phyloP scores from a whole-genome alignment of 1,140 invertebrate species.

The Leptinotarsa defecta region DNA sequence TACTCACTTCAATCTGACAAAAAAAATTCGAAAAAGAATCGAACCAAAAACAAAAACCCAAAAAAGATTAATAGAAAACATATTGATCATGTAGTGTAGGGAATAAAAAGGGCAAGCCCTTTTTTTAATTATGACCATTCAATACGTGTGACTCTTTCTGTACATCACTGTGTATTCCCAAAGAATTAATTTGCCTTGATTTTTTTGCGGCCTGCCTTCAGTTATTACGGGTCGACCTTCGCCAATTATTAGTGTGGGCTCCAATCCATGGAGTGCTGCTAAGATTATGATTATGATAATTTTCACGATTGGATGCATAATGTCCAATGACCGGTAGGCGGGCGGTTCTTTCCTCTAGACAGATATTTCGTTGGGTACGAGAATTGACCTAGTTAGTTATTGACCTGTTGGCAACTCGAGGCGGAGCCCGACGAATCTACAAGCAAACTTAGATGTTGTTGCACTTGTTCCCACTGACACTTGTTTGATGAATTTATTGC shows the following conservation, averaged over 20 bases:
- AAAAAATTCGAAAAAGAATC: no score
- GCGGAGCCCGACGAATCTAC: conserved; percentile 42
- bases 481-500: conserved; percentile 31
- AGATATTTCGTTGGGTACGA: conserved; percentile 53
- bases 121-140: no score
- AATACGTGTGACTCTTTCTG: no score
- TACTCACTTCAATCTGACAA: no score
- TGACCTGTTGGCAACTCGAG: conserved; percentile 54
- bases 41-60: no score
- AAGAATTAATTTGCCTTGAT: no score
- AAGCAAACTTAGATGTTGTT: conserved; percentile 11
- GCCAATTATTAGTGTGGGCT: not conserved
- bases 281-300: conserved; percentile 38
- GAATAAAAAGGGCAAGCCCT: no score
- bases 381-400: conserved; percentile 54
- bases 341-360: conserved; percentile 49
- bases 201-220: no score
- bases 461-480: conserved; percentile 7
- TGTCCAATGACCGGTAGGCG: conserved; percentile 53
- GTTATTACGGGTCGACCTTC: no score
- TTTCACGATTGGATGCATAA: conserved; percentile 53
- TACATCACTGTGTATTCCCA: no score
- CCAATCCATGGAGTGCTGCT: not conserved
- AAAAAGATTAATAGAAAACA: no score
- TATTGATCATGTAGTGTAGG: no score